Percentiles rank a stretch among this genome's conserved stretches.
Evolutionary conservation across 2,888 invertebrate species (phyloP).

Genomic region (Himalopsyche kuldschensis): DNA sequence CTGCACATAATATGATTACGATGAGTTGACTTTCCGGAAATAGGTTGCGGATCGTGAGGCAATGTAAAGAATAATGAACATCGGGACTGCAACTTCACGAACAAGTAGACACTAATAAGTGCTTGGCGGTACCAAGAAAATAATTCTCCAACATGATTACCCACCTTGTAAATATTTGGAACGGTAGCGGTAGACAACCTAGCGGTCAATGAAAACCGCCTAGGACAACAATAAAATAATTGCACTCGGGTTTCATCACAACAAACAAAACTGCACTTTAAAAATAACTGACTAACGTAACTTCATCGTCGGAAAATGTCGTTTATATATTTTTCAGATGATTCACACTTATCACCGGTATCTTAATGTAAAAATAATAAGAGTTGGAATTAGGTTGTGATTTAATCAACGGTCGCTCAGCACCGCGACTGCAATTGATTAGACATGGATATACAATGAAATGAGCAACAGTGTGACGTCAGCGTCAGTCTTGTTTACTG

Average conservation of each 20-base stretch:
- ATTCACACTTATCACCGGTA: not conserved
- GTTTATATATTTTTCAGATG: not conserved
- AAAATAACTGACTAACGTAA: not conserved
- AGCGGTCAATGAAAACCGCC: not conserved
- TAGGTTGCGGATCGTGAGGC: not conserved
- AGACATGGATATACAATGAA: slow-evolving; percentile 20
- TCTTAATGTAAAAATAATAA: too few species aligned
- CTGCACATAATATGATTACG: not conserved
- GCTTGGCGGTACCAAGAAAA: not conserved
- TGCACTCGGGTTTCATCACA: not conserved
- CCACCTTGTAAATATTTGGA: not conserved
- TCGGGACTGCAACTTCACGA: not conserved
- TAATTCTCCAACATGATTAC: not conserved
- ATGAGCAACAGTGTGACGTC: slow-evolving; percentile 23
- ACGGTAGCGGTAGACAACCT: not conserved
- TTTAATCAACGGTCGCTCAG: not conserved
- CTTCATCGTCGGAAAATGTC: not conserved
- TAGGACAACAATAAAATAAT: not conserved
- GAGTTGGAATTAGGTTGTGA: not conserved
- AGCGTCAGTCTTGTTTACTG: not conserved
- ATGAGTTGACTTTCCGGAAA: not conserved
- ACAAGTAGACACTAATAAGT: not conserved
- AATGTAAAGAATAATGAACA: not conserved
- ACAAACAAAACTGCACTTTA: not conserved
- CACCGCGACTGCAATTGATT: slow-evolving; percentile 18